Evolutionary conservation across 2,113 vertebrate genomes (phyloP), one percentile per base, ranked within the genome.

Genomic region (Ptyas mucosa): DNA sequence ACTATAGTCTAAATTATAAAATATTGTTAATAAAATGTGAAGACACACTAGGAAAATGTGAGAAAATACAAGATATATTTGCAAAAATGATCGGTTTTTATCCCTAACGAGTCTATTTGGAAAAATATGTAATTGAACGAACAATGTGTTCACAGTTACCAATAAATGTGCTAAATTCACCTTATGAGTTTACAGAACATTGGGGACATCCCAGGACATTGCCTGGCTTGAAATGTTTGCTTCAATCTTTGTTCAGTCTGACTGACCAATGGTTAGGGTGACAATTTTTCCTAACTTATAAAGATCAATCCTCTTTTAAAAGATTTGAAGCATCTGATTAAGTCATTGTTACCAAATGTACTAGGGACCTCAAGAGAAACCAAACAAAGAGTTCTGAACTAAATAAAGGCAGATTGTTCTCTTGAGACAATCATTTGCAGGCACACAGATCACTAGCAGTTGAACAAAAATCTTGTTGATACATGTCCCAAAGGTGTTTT

Each of bases 21-120:
- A 90, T 75, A 94, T 85, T 93, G 93, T 91, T 96, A 93, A 92
- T 94, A 94, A 96, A 94, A 96, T 89, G 94, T 93, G 89, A 52
- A 89, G 43, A 90, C 93, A 87, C 39, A 92, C 53, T 93, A 88
- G 43, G 91, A 87, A 58, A 69, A 92, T 92, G 91, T 95, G 95
- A 90, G 90, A 89, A 90, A 61, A 91, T 96, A 93, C 93, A 85
- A 95, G 95, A 93, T 54, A 34, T 91, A 51, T 46, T 91, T 43
- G 29, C 14, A 57, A 90, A 85, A 90, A 43, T n/a, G n/a, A 92
- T 18, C 10, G 18, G 14, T 29, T 89, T 61, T 54, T 51, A 21
- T 87, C 91, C 69, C 11, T 46, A 52, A 26, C 55, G 3, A 29
- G 46, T 89, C 34, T 85, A 85, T 14, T 85, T 21, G 69, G 26